Conservation (phyloP, 2,888 invertebrate genomes). For the Sphaerophoria rueppellii region DNA sequence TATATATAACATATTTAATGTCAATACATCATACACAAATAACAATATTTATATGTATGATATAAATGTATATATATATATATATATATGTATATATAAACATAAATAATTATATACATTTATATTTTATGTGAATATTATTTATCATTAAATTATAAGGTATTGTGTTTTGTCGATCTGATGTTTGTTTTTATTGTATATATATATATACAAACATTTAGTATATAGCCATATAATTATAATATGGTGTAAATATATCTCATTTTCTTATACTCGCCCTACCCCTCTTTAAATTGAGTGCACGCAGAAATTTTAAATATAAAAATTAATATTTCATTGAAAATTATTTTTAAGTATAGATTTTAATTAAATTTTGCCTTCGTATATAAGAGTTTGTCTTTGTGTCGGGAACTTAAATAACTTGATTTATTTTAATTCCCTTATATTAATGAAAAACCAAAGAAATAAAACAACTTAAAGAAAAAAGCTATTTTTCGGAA, state of each 20-base stretch:
- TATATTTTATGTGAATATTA: constrained; percentile 63
- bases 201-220: constrained; percentile 69
- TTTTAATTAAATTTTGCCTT: constrained; percentile 42
- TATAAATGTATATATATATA: constrained; percentile 41
- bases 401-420: constrained; percentile 45
- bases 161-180: constrained; percentile 74
- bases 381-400: constrained; percentile 60
- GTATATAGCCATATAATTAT: constrained; percentile 67
- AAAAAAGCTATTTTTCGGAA: constrained; percentile 59
- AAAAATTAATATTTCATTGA: constrained; percentile 79
- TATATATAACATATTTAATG: constrained; percentile 32
- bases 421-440: constrained; percentile 56
- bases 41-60: constrained; percentile 44
- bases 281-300: constrained; percentile 82
- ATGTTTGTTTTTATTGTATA: constrained; percentile 42
- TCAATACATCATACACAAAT: background rate
- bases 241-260: constrained; percentile 73
- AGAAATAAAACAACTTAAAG: constrained; percentile 46
- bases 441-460: constrained; percentile 51
- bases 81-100: constrained; percentile 13
- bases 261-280: constrained; percentile 80
- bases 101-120: constrained; percentile 18
- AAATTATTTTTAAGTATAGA: constrained; percentile 80
- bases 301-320: constrained; percentile 80
- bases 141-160: constrained; percentile 54